Evolutionary conservation across 2,113 vertebrate species (phyloP).

Genomic region (Argyrosomus japonicus): DNA sequence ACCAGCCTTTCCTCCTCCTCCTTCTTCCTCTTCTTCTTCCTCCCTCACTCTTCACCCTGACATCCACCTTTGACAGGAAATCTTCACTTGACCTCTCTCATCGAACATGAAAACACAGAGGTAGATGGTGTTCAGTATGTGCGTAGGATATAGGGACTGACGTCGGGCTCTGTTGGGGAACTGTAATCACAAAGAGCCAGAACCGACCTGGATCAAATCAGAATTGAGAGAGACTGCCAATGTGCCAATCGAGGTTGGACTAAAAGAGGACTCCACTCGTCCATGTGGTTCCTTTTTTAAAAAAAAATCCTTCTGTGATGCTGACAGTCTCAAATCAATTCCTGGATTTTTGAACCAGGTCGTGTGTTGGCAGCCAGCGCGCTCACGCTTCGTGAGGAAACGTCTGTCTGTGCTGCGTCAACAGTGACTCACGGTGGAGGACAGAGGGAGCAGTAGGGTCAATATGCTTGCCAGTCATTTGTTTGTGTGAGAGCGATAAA

Average conservation of each 20-base stretch:
- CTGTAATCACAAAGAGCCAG: conserved; percentile 30
- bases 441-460: conserved; percentile 31
- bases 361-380: conserved; percentile 3
- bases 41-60: conserved; percentile 16
- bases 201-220: conserved; percentile 50
- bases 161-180: conserved; percentile 19
- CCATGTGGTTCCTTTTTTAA: conserved; percentile 5
- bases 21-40: conserved; percentile 6
- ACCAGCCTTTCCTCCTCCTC: conserved; percentile 46
- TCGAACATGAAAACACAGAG: conserved; percentile 15
- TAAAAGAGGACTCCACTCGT: conserved; percentile 15
- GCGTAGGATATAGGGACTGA: conserved; percentile 16
- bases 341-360: conserved; percentile 21
- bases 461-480: conserved; percentile 73
- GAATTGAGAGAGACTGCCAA: conserved; percentile 48
- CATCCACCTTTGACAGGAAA: conserved; percentile 32
- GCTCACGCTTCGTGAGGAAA: neutral
- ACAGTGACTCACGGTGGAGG: conserved; percentile 36
- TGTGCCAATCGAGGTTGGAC: conserved; percentile 35
- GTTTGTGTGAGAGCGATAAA: conserved; percentile 77
- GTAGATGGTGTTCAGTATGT: conserved; percentile 22
- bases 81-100: conserved; percentile 16
- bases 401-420: conserved; percentile 13
- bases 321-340: neutral
- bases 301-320: neutral